Evolutionary conservation across 2,888 invertebrate genomes (phyloP).

Genomic region (Drosophila barbarae): DNA sequence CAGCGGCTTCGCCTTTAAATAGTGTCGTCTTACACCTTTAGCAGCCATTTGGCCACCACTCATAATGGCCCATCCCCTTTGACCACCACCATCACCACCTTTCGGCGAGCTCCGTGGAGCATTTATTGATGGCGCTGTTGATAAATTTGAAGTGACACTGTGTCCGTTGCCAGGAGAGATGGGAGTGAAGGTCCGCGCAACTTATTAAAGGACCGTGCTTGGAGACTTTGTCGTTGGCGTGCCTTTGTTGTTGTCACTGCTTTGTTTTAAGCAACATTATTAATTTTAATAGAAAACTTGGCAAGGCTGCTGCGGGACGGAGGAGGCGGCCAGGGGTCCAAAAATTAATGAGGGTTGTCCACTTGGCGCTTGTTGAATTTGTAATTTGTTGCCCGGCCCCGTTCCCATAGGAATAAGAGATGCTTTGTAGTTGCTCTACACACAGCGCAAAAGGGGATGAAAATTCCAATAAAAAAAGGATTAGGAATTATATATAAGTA

Average conservation of each 20-base stretch:
- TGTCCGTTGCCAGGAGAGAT: slow-evolving; percentile 38
- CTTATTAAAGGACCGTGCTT: slow-evolving; percentile 61
- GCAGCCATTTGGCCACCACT: slow-evolving; percentile 22
- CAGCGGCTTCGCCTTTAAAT: slow-evolving; percentile 7
- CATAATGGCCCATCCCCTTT: slow-evolving; percentile 24
- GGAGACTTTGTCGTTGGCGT: slow-evolving; percentile 55
- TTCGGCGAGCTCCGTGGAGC: slow-evolving; percentile 44
- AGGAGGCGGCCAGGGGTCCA: slow-evolving; percentile 19
- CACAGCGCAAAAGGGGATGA: background rate
- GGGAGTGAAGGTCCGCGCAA: slow-evolving; percentile 50
- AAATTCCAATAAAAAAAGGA: background rate
- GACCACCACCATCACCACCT: slow-evolving; percentile 8
- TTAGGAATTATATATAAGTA: no score
- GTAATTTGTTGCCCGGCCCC: slow-evolving; percentile 65
- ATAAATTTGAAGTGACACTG: slow-evolving; percentile 61
- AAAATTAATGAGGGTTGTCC: slow-evolving; percentile 76
- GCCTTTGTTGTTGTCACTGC: slow-evolving; percentile 40
- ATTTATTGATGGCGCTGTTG: slow-evolving; percentile 64
- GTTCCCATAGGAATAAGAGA: slow-evolving; percentile 65
- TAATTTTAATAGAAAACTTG: slow-evolving; percentile 77
- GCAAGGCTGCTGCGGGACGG: slow-evolving; percentile 11
- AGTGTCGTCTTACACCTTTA: slow-evolving; percentile 34
- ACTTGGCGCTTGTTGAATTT: slow-evolving; percentile 76
- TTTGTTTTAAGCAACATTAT: slow-evolving; percentile 69
- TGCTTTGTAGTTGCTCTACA: slow-evolving; percentile 29